Evolutionary conservation across 2,797 vertebrate species (phyloP), one percentile per base, ranked within the genome.

Genomic region (Peromyscus melanophrys): DNA sequence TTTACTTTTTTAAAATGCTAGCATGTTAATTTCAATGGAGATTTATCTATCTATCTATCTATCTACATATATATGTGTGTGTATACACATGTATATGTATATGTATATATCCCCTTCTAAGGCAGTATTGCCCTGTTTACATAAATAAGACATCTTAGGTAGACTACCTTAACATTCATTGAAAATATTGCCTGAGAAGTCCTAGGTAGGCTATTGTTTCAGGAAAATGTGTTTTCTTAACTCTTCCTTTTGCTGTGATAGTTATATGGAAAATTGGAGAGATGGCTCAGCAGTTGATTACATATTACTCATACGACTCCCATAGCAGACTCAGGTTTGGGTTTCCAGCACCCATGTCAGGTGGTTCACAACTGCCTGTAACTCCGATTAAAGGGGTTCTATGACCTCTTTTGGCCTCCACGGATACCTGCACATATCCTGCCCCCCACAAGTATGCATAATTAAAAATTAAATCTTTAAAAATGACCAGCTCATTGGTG

Each of bases 1-100:
- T 71, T 97, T 90, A 80, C 31, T 95, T 96, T 90, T 84, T 71
- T 49, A 93, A 88, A 52, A 90, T 37, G 75, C 6, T 94, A 89
- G 77, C 2, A 90, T 97, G 96, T 83, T 93, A 57, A 90, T 75
- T 69, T 89, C 27, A 49, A 43, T 43, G 21, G 3, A 34, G 4
- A 91, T 93, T 78, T 52, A 52, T 52, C 13, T 49, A 49, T 49
- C 49, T 49, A 49, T 46, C 46, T 46, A 46, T 46, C 46, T 46
- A 69, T 34, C 16, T 3, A 17, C 16, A 57, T 14, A 9, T 21
- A 37, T 52, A 13, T 52, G 3, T 14, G 52, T 52, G 52, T 52
- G 52, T 52, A 14, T 52, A 52, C 52, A 52, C 12, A 5, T 27
- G 14, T 27, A 40, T 29, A 40, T 27, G 16, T 5, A 10, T 27